These are phyloP conservation scores for Timema podura DNA, from an alignment of 2,888 invertebrate species.

Conservation along the genomic window DNA sequence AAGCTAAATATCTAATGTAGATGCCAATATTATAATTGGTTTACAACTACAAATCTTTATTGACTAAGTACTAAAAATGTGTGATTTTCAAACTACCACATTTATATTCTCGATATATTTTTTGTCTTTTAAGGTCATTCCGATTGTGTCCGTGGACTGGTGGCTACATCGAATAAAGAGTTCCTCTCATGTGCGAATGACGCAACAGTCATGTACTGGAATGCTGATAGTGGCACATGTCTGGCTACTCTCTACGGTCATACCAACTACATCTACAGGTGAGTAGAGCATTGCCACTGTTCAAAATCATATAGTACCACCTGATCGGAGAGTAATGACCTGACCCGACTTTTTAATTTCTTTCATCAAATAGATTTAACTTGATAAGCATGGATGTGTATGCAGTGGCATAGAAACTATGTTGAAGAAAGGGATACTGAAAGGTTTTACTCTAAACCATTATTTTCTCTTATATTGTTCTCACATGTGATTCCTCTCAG, in stretches of 20 bases:
- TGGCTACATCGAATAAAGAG: constrained; percentile 62
- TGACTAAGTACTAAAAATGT: background rate
- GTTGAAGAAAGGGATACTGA: no score
- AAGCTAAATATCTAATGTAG: background rate
- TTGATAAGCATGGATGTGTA: no score
- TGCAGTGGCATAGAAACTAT: no score
- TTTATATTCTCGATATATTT: constrained; percentile 11
- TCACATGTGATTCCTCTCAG: no score
- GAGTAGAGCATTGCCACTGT: constrained; percentile 18
- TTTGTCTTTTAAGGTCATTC: constrained; percentile 63
- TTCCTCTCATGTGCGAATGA: constrained; percentile 94
- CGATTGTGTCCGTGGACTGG: constrained; percentile 85
- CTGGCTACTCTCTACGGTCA: constrained; percentile 75
- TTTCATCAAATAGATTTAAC: no score
- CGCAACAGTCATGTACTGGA: constrained; percentile 81
- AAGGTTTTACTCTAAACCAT: no score
- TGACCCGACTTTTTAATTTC: no score
- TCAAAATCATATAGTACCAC: no score
- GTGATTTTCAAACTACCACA: constrained; percentile 3
- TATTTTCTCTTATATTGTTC: no score
- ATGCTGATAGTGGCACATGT: constrained; percentile 68
- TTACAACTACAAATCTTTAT: background rate
- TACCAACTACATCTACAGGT: constrained; percentile 83
- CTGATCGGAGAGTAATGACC: no score
- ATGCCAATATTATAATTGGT: background rate